phyloP scores from a whole-genome alignment of 2,797 vertebrate genomes.

The Hyperoplus lanceolatus region DNA sequence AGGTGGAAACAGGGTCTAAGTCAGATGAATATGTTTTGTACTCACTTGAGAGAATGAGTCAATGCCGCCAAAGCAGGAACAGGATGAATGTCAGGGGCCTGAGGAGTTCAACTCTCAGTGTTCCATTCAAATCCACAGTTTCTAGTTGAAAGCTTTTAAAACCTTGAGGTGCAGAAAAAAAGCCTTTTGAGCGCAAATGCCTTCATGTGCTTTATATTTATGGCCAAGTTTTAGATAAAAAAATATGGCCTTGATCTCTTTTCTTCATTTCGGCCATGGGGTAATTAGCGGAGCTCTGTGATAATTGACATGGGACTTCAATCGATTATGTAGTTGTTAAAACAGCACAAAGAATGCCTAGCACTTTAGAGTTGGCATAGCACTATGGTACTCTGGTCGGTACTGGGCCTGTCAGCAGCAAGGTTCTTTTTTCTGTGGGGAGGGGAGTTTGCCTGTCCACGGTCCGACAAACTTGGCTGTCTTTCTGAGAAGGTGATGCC shows the following conservation, averaged over 20 bases:
- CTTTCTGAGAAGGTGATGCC: slow-evolving; percentile 73
- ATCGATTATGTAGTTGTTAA: slow-evolving; percentile 82
- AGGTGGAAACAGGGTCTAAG: too few relatives aligned
- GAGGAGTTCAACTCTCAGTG: slow-evolving; percentile 30
- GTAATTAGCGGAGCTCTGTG: slow-evolving; percentile 78
- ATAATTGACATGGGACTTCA: slow-evolving; percentile 79
- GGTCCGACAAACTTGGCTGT: slow-evolving; percentile 68
- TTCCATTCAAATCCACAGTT: slow-evolving; percentile 50
- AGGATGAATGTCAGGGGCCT: slow-evolving; percentile 45
- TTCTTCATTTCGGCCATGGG: slow-evolving; percentile 59
- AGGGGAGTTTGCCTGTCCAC: slow-evolving; percentile 60
- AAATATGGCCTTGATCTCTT: slow-evolving; percentile 57
- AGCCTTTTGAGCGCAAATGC: slow-evolving; percentile 29
- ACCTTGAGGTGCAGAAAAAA: slow-evolving; percentile 26
- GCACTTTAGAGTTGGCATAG: slow-evolving; percentile 72
- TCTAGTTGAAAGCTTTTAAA: slow-evolving; percentile 50
- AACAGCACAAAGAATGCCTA: slow-evolving; percentile 75
- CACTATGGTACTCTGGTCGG: slow-evolving; percentile 47
- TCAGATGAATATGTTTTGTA: slow-evolving; percentile 19
- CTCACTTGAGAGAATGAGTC: slow-evolving; percentile 19
- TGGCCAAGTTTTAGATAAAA: slow-evolving; percentile 54
- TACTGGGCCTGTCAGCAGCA: slow-evolving; percentile 61
- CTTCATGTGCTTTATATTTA: slow-evolving; percentile 56
- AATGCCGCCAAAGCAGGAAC: slow-evolving; percentile 46
- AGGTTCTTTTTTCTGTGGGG: neutral